Percentiles rank a stretch among this genome's conserved stretches.
These are phyloP conservation scores for Scaptomyza hsui DNA, from an alignment of 1,140 invertebrate genomes.

Conservation along the genomic window DNA sequence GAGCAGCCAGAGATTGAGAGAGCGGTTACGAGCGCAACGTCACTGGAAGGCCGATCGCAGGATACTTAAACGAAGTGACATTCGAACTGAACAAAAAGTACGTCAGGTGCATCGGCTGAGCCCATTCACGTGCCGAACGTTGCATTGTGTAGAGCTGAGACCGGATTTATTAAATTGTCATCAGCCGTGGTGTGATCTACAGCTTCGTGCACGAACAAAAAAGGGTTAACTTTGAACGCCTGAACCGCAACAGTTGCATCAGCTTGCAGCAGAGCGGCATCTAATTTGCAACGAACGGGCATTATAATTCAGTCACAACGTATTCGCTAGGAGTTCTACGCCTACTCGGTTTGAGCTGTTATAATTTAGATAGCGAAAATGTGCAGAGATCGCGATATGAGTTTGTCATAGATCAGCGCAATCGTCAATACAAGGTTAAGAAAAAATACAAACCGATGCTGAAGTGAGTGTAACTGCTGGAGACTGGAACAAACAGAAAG, in stretches of 20 bases:
- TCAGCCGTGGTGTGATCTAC: not conserved
- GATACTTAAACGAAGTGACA: constrained; percentile 32
- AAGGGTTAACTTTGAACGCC: not conserved
- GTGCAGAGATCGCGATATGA: constrained; percentile 85
- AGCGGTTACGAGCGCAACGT: constrained; percentile 20
- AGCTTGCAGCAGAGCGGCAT: constrained; percentile 42
- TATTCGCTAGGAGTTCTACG: constrained; percentile 82
- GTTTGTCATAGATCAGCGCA: constrained; percentile 83
- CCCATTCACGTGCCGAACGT: constrained; percentile 54
- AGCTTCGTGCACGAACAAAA: not conserved
- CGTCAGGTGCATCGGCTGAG: constrained; percentile 45
- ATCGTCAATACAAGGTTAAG: constrained; percentile 83
- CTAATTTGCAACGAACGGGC: constrained; percentile 65
- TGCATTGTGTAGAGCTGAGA: constrained; percentile 29
- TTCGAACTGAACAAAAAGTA: constrained; percentile 48
- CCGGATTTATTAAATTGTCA: not conserved
- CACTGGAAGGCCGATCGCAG: constrained; percentile 56
- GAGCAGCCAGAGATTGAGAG: constrained; percentile 23
- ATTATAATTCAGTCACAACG: constrained; percentile 82
- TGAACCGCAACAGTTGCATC: constrained; percentile 47
- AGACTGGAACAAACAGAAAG: constrained; percentile 22
- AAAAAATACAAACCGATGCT: constrained; percentile 81
- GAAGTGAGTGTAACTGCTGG: constrained; percentile 31
- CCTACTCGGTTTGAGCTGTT: constrained; percentile 75
- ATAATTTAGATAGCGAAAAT: constrained; percentile 83